Percentiles rank a stretch among this genome's conserved stretches.
These are phyloP conservation scores for Serrognathus titanus DNA, from an alignment of 2,888 invertebrate genomes.

Conservation along the genomic window DNA sequence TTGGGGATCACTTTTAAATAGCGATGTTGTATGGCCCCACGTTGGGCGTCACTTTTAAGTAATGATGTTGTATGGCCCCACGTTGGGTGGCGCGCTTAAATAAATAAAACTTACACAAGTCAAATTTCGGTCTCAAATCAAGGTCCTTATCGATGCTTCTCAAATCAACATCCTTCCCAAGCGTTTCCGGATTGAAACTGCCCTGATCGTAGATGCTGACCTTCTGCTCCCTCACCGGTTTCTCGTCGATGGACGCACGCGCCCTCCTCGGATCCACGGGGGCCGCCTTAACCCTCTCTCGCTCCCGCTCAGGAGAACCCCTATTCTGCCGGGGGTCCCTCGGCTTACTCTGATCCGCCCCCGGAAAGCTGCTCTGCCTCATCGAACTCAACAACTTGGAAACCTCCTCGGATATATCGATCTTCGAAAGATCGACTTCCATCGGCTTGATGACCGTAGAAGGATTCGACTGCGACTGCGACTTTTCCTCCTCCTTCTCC, in stretches of 20 bases:
- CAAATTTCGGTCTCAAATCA: slow-evolving; percentile 49
- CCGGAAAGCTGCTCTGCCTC: slow-evolving; percentile 24
- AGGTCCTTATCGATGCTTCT: slow-evolving; percentile 47
- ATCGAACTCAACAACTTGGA: slow-evolving; percentile 65
- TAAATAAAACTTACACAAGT: neutral
- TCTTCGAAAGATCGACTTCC: slow-evolving; percentile 65
- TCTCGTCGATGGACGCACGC: slow-evolving; percentile 31
- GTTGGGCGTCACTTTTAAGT: too few species aligned
- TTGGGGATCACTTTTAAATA: too few species aligned
- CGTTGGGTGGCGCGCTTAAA: too few species aligned
- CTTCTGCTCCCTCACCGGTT: slow-evolving; percentile 40
- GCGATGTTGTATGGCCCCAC: too few species aligned
- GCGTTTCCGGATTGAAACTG: slow-evolving; percentile 55
- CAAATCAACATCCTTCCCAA: slow-evolving; percentile 54
- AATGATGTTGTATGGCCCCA: too few species aligned
- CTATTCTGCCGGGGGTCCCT: slow-evolving; percentile 24
- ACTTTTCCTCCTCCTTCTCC: slow-evolving; percentile 35
- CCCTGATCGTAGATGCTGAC: slow-evolving; percentile 61
- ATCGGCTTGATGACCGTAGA: slow-evolving; percentile 50
- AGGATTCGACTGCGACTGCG: slow-evolving; percentile 17
- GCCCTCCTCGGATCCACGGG: slow-evolving; percentile 29
- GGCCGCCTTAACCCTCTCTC: slow-evolving; percentile 10
- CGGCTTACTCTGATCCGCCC: slow-evolving; percentile 4
- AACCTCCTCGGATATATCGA: slow-evolving; percentile 70
- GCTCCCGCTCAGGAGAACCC: neutral